phyloP scores from a whole-genome alignment of 23 tunicate species.

The Corella eumyota region DNA sequence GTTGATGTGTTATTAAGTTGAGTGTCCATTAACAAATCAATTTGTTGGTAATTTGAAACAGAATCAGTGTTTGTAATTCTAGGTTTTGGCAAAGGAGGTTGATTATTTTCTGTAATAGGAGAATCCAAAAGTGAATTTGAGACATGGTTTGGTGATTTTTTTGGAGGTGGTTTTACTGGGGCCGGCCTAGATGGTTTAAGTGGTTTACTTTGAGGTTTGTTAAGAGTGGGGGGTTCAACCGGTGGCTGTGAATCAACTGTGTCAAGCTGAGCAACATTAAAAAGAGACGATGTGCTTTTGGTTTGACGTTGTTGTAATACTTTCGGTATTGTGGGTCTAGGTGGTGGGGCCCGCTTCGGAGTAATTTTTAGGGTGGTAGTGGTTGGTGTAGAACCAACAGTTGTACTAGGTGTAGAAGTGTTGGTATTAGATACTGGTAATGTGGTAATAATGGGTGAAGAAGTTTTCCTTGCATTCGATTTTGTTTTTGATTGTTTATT shows the following conservation, averaged over 20 bases:
- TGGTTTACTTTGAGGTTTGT: neutral
- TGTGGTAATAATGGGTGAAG: too few relatives aligned
- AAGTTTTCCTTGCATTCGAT: too few relatives aligned
- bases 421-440: too few relatives aligned
- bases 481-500: too few relatives aligned
- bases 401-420: neutral
- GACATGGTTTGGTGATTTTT: neutral
- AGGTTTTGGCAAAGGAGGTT: too few relatives aligned
- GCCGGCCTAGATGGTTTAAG: conserved; percentile 36
- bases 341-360: conserved; percentile 30
- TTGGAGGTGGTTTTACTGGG: conserved; percentile 18
- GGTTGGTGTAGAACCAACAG: neutral
- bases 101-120: too few relatives aligned
- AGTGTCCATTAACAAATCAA: too few relatives aligned
- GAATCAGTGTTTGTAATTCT: too few relatives aligned
- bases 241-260: neutral
- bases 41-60: too few relatives aligned
- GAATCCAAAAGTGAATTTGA: neutral
- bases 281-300: neutral
- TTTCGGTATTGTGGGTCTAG: conserved; percentile 22
- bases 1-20: too few relatives aligned
- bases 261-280: neutral
- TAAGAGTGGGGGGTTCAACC: neutral
- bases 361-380: too few relatives aligned
- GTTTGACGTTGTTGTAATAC: conserved; percentile 17